These are phyloP conservation scores for Ivindomyrus marchei DNA, from an alignment of 2,113 vertebrate genomes.

Conservation along the genomic window DNA sequence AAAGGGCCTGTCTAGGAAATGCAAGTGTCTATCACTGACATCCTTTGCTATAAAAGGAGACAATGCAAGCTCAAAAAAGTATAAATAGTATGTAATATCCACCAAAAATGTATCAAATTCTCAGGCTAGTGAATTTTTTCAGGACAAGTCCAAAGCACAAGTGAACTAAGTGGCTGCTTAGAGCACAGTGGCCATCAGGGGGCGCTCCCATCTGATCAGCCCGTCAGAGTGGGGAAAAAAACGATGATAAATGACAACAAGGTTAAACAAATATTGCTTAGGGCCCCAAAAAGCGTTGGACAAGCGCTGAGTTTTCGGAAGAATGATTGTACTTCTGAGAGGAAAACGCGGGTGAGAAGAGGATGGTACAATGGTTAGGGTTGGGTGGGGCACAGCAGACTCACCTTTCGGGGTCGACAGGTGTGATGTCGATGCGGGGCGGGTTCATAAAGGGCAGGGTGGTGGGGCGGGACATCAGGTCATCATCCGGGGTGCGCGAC, in stretches of 20 bases:
- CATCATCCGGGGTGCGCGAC: constrained; percentile 72
- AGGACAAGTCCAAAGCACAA: not conserved
- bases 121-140: not conserved
- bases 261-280: not conserved
- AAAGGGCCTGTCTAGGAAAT: not conserved
- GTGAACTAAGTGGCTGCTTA: not conserved
- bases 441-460: constrained; percentile 69
- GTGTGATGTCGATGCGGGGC: constrained; percentile 87
- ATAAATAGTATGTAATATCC: not conserved
- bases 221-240: not conserved
- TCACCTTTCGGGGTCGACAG: constrained; percentile 78
- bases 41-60: not conserved
- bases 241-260: not conserved
- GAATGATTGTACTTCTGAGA: not conserved
- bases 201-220: not conserved
- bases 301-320: not conserved
- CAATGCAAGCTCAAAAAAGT: not conserved
- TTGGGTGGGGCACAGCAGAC: constrained; percentile 19
- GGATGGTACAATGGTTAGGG: not conserved
- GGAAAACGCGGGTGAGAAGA: not conserved
- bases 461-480: constrained; percentile 69
- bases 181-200: not conserved
- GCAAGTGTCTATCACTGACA: not conserved
- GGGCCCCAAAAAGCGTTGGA: not conserved
- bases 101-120: not conserved